Evolutionary conservation across 2,113 vertebrate species (phyloP), one percentile per base, ranked within the genome.

Genomic region (Leptodactylus fuscus): DNA sequence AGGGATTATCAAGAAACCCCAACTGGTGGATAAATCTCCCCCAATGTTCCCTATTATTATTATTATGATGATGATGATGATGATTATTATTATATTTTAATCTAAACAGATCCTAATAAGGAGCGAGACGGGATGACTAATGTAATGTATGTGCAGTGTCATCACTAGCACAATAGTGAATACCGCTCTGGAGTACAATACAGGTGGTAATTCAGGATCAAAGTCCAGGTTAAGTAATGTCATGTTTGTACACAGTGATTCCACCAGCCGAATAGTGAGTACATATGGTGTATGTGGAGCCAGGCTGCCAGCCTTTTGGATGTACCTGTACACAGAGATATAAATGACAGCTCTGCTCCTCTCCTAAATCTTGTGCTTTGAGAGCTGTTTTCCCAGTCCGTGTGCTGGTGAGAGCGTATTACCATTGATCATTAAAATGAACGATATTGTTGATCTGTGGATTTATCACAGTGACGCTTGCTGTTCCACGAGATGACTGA

Each of bases 401-500:
- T 60, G 77, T 46, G 3, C 34, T 65, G 32, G 22, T 65, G 78
- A 46, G 36, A 44, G 36, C n/a, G 36, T 20, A 65, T 81, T 81
- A 65, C 78, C 78, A 81, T 81, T 62, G 78, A 81, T 81, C 58
- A 67, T 67, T 67, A 65, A 65, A 46, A 81, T 48, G 58, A 46
- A 81, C 58, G 38, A 46, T 81, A 67, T 48, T 29, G 36, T 36
- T 48, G 78, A 62, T 81, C 36, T 44, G 78, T 48, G 78, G 58
- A 81, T 81, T 81, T 67, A 81, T 81, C 58, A 81, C 58, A 12
- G 29, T 55, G 76, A 58, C 46, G 20, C 65, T 55, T 16, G 48
- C 67, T 69, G 81, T 55, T 71, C 32, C 48, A 27, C 27, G 11
- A 13, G 15, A 36, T 82, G 81, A 70, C 44, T 70, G 65, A 82